phyloP scores from a whole-genome alignment of 2,888 invertebrate genomes.

The Diarsia rubi region DNA sequence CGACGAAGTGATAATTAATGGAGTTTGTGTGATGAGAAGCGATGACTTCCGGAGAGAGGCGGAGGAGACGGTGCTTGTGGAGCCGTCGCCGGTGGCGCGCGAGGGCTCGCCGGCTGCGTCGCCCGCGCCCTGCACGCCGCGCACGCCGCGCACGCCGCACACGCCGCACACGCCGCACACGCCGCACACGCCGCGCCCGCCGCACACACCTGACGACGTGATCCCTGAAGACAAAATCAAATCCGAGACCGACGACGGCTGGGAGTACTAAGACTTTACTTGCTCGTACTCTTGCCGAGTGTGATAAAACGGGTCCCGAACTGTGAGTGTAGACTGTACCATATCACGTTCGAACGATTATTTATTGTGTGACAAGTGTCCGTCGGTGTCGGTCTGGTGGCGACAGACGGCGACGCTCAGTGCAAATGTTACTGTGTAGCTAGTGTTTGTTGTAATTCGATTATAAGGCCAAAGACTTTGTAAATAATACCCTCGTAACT shows the following conservation, averaged over 20 bases:
- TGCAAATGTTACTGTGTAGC: conserved; percentile 80
- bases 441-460: conserved; percentile 80
- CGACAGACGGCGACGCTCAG: conserved; percentile 73
- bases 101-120: conserved; percentile 81
- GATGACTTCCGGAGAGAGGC: conserved; percentile 93
- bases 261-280: conserved; percentile 89
- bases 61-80: conserved; percentile 94
- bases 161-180: conserved; percentile 71
- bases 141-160: conserved; percentile 74
- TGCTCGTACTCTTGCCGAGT: conserved; percentile 62
- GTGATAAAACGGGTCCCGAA: conserved; percentile 74
- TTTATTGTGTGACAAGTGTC: conserved; percentile 69
- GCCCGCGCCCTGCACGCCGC: conserved; percentile 79
- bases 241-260: conserved; percentile 92
- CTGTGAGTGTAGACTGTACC: conserved; percentile 67
- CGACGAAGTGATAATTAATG: conserved; percentile 97
- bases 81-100: conserved; percentile 93
- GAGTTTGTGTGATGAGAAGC: conserved; percentile 97
- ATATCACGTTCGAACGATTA: conserved; percentile 72
- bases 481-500: conserved; percentile 81
- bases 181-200: conserved; percentile 70
- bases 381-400: conserved; percentile 59
- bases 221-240: conserved; percentile 90
- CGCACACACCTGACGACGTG: conserved; percentile 77
- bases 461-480: conserved; percentile 90